Evolutionary conservation across 2,888 invertebrate species (phyloP).

Genomic region (Rapana venosa): DNA sequence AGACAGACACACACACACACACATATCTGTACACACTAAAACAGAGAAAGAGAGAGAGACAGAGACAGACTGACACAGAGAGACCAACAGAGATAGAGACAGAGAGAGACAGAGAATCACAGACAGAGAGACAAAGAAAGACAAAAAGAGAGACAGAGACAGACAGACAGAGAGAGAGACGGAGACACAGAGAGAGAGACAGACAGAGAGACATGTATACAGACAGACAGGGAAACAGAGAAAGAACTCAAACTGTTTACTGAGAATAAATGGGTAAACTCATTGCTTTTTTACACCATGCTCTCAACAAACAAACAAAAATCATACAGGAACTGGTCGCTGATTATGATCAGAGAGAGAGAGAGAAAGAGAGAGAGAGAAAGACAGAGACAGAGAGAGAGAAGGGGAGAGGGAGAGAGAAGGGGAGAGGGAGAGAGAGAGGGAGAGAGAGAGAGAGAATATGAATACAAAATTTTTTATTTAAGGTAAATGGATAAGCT

Average conservation of each 20-base stretch:
- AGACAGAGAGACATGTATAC: background rate
- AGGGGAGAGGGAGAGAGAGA: too few relatives aligned
- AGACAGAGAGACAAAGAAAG: background rate
- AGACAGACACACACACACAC: background rate
- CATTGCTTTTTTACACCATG: too few relatives aligned
- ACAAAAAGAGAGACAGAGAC: background rate
- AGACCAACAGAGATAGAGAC: too few relatives aligned
- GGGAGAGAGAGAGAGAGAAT: too few relatives aligned
- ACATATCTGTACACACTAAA: background rate
- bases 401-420: background rate
- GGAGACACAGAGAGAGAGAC: constrained; percentile 17
- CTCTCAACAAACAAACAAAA: too few relatives aligned
- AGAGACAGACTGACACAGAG: background rate
- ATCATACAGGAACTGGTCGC: too few relatives aligned
- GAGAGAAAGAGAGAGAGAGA: background rate
- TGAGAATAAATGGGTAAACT: too few relatives aligned
- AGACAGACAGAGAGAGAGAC: background rate
- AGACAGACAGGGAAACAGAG: background rate
- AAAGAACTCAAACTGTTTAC: too few relatives aligned
- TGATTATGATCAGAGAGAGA: background rate
- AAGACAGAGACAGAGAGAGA: background rate
- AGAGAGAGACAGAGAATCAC: background rate
- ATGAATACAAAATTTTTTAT: too few relatives aligned
- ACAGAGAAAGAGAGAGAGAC: constrained; percentile 9
- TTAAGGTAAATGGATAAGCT: too few relatives aligned